Conservation (phyloP, 2,797 vertebrate genomes). For the Margarornis squamiger region DNA sequence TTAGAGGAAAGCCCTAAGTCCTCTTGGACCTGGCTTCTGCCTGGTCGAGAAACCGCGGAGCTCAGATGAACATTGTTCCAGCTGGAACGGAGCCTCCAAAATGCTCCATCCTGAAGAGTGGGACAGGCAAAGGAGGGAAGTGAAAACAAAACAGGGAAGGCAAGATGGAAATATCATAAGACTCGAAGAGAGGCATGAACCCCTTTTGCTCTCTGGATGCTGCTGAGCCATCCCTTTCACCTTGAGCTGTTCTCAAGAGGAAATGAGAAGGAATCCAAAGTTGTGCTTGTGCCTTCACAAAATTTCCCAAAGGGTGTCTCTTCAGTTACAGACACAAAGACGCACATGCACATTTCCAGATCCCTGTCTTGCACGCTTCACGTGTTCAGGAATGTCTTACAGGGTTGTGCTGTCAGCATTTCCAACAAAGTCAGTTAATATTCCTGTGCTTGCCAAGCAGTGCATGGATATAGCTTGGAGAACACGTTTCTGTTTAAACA, state of each 20-base stretch:
- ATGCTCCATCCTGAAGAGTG: neutral
- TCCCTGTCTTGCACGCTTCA: neutral
- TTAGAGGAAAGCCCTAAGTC: conserved; percentile 55
- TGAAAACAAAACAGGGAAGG: neutral
- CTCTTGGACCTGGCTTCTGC: conserved; percentile 50
- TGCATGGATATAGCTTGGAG: neutral
- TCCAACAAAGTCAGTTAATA: conserved; percentile 7
- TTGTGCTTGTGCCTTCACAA: neutral
- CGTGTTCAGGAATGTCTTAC: conserved; percentile 15
- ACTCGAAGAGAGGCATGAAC: neutral
- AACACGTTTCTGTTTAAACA: conserved; percentile 26
- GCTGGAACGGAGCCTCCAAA: conserved; percentile 9
- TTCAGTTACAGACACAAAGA: neutral
- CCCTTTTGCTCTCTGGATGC: neutral
- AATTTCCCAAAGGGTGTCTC: neutral
- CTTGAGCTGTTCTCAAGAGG: neutral
- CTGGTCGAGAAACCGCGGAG: neutral
- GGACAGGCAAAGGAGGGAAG: neutral
- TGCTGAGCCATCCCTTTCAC: neutral
- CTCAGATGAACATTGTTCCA: conserved; percentile 30
- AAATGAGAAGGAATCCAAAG: neutral
- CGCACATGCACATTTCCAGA: neutral
- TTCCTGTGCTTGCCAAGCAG: neutral
- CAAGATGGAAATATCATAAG: conserved; percentile 15
- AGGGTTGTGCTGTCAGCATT: neutral